Base-by-base conservation (phyloP, 2,797 vertebrate species). In the Parotocinclus haroldoi region DNA sequence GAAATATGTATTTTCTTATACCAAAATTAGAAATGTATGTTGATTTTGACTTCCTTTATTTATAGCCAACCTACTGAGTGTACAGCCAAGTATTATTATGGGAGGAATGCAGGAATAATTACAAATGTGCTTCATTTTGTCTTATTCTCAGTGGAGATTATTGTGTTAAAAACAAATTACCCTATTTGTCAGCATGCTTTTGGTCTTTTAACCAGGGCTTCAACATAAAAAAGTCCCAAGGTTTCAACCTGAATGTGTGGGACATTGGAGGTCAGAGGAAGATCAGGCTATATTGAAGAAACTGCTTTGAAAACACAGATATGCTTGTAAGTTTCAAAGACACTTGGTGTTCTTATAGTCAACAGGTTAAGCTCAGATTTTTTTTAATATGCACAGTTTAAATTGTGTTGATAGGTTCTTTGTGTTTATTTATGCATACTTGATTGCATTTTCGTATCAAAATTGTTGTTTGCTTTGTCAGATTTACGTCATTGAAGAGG, bases 231-330 rank as follows among this genome's bases (percentile, higher is more conserved):
- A 98, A 98, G 80, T 98, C 96, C 86, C 95, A 98, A 87, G 96
- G 96, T 44, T 97, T 99, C 86, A 98, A 98, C 80, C 88, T 99
- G 76, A 98, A 98, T 0, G 96, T 99, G 46, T 98, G 96, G 96
- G 96, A 99, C 89, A 98, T 98, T 60, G 96, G 95, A 0, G 96
- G 96, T 74, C 96, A 99, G 86, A 92, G 96, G 86, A 99, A 98
- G 89, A 99, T 99, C 87, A 87, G 96, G 75, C 95, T 95, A 0
- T 98, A 97, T 87, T 98, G 95, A 96, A 94, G 94, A 80, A 98
- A 98, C 87, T 98, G 98, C 85, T 98, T 98, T 90, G 96, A 99
- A 90, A 98, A 99, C 83, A 99, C 95, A 1, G 95, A 99, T 81
- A 89, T 98, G 81, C 91, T 99, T 81, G 96, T 99, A 84, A 92